Evolutionary conservation across 2,888 invertebrate genomes (phyloP), one percentile per base, ranked within the genome.

Genomic region (Heteromyza rotundicornis): DNA sequence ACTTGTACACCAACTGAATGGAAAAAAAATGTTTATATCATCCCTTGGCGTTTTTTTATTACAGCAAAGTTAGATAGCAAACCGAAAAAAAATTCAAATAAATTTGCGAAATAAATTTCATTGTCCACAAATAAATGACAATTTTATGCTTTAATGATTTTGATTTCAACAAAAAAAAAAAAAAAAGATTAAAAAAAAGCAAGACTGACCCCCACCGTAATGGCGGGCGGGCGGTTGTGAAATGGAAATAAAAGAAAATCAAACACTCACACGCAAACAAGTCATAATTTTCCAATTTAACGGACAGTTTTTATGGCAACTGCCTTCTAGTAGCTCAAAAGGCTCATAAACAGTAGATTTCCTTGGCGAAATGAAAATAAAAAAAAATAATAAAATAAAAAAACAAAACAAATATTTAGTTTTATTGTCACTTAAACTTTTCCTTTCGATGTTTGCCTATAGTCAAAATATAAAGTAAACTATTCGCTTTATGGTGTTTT

Each of bases 81-180:
- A 12, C 32, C 5, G 32, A 12, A 32, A 32, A 32, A 32, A 32
- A 32, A 12, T 32, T n/a, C n/a, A n/a, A n/a, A n/a, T n/a, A n/a
- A n/a, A 32, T 32, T 32, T 32, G 40, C 40, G 40, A 50, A 56
- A 51, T 56, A 57, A 47, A 57, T 57, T 57, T 62, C 47, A 47
- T 53, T 62, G 50, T 52, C 51, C 20, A 17, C 36, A 53, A 56
- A 57, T 44, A 64, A 62, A 63, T 63, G 59, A 61, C 64, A 64
- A 66, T 68, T 68, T 65, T 64, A 64, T 64, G 64, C 62, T 62
- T 62, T 62, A 61, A 62, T 68, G 63, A 59, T 55, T 60, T 60
- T 60, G 50, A 47, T 47, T 47, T 47, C 7, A 8, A 12, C 32
- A 32, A 32, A 32, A 5, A 8, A 12, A 32, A 5, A 5, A 32